Evolutionary conservation across 2,113 vertebrate species (phyloP), one percentile per base, ranked within the genome.

Genomic region (Rallus limicola): DNA sequence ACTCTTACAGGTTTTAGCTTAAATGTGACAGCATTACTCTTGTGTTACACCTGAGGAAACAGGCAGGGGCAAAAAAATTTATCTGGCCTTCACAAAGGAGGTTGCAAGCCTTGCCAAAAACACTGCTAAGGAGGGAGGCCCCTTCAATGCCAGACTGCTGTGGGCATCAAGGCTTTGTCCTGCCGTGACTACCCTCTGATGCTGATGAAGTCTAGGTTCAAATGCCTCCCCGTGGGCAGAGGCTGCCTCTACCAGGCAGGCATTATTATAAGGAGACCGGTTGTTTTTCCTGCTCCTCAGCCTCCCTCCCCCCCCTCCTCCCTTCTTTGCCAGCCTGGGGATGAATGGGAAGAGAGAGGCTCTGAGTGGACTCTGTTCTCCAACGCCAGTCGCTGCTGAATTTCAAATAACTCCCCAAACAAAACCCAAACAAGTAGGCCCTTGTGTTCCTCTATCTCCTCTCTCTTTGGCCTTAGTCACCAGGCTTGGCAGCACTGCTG

Each of bases 381-480:
- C 95, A 94, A 65, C 4, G 64, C 92, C 96, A 95, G 93, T 77
- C 0, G 9, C 95, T 97, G 95, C 95, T 96, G 96, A 97, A 97
- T 97, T 97, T 96, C 96, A 97, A 97, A 96, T 96, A 97, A 94
- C 96, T 85, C 65, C 89, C 95, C 96, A 94, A 96, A 97, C 96
- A 97, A 97, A 97, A 85, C 67, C 50, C 77, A 82, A 89, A 97
- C 96, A 97, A 97, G 92, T 80, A 91, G 65, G 28, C 86, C 65
- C 92, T 97, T 97, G 96, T 97, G 88, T 15, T 72, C 70, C 79
- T 96, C 93, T 96, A 93, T 96, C 95, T 97, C 94, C 89, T 96
- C 93, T 96, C 85, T 96, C 89, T 96, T 95, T 96, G 91, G 95
- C 95, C 91, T 96, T 92, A 95, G 96, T 93, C 92, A 80, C 95